A percentile compares a stretch with the other conserved stretches of the same genome.
phyloP scores from a whole-genome alignment of 1,140 invertebrate species.

The Drosophila erecta region DNA sequence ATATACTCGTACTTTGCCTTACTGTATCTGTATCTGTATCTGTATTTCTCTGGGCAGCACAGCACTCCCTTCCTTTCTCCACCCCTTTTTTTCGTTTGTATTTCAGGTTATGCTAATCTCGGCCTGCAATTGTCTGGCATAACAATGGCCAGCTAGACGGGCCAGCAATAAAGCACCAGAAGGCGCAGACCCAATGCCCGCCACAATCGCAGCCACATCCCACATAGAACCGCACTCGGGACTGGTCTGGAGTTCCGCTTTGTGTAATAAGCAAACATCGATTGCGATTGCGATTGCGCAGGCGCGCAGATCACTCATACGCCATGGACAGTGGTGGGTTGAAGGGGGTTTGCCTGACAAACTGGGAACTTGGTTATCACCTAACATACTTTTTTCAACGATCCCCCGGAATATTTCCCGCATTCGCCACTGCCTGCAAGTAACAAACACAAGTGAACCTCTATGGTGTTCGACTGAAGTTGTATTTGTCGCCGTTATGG shows the following conservation, averaged over 20 bases:
- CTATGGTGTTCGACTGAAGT: conserved; percentile 14
- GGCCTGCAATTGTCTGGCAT: conserved; percentile 55
- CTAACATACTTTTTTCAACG: too few relatives aligned
- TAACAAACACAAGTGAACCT: conserved; percentile 14
- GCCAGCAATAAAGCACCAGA: conserved; percentile 36
- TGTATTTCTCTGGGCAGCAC: conserved; percentile 2
- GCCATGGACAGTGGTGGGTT: background rate
- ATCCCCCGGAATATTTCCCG: background rate
- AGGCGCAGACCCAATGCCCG: background rate
- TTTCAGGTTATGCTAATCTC: conserved; percentile 53
- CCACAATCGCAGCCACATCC: conserved; percentile 15
- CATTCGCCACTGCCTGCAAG: background rate
- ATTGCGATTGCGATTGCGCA: conserved; percentile 48
- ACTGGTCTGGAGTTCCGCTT: conserved; percentile 70
- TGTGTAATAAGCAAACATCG: conserved; percentile 63
- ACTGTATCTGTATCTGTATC: conserved; percentile 3
- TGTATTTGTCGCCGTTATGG: conserved; percentile 62
- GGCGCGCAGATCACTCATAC: conserved; percentile 27
- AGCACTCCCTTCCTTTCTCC: conserved; percentile 28
- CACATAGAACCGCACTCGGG: conserved; percentile 40
- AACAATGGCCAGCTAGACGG: conserved; percentile 45
- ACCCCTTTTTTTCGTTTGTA: conserved; percentile 2
- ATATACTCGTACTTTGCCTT: background rate
- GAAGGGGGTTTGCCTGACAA: background rate
- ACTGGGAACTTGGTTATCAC: too few relatives aligned